Evolutionary conservation across 2,888 invertebrate genomes (phyloP).

Genomic region (Platynereis dumerilii): DNA sequence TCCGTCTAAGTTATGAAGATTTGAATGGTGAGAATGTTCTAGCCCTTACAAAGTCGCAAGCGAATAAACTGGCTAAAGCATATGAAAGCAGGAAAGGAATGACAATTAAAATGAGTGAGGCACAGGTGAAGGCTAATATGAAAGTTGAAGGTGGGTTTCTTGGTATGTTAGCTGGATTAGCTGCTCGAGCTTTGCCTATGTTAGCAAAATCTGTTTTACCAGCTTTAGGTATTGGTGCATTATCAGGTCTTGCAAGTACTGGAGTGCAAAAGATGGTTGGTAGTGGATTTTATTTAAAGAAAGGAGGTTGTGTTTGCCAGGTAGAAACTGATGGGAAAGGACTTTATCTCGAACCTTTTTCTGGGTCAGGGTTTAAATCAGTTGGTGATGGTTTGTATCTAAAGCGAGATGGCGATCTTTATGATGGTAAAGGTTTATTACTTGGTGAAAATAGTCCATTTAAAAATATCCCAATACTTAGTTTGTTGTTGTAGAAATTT

Average conservation of each 20-base stretch:
- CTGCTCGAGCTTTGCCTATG: constrained; percentile 23
- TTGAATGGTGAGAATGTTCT: constrained; percentile 24
- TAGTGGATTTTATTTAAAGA: constrained; percentile 26
- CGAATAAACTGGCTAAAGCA: constrained; percentile 26
- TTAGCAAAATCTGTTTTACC: constrained; percentile 26
- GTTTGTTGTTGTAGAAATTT: constrained; percentile 16
- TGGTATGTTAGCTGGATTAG: constrained; percentile 18
- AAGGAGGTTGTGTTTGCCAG: constrained; percentile 31
- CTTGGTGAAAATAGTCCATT: constrained; percentile 16
- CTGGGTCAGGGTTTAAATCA: constrained; percentile 24
- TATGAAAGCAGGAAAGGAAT: constrained; percentile 25
- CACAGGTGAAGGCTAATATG: constrained; percentile 26
- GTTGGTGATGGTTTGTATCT: constrained; percentile 32
- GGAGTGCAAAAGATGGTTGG: constrained; percentile 26
- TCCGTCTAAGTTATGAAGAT: constrained; percentile 20
- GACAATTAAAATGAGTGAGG: constrained; percentile 27
- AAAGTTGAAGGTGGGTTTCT: constrained; percentile 30
- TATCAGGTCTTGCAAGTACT: constrained; percentile 28
- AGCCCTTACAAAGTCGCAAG: constrained; percentile 27
- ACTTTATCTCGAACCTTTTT: constrained; percentile 24
- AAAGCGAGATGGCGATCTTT: constrained; percentile 23
- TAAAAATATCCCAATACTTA: constrained; percentile 30
- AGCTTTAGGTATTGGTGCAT: constrained; percentile 27
- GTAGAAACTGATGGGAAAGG: constrained; percentile 35
- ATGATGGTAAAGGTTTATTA: constrained; percentile 24